A percentile compares a stretch with the other conserved stretches of the same genome.
These are phyloP conservation scores for Artemia franciscana DNA, from an alignment of 1,140 invertebrate genomes.

Conservation along the genomic window DNA sequence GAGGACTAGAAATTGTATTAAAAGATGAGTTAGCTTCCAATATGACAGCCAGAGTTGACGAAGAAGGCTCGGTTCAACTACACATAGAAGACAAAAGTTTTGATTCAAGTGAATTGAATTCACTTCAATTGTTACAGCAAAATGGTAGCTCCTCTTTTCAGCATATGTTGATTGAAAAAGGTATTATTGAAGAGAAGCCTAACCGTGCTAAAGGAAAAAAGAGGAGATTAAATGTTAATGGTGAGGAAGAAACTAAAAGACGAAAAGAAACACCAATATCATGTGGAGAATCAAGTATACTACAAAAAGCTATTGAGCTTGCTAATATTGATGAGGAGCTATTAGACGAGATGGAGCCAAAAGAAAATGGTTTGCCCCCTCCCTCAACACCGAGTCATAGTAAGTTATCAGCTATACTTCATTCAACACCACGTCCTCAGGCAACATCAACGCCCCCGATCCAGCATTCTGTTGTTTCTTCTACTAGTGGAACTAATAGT, in stretches of 20 bases:
- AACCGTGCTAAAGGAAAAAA: background rate
- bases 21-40: conserved; percentile 16
- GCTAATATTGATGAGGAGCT: conserved; percentile 4
- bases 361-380: background rate
- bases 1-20: conserved; percentile 33
- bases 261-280: background rate
- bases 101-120: background rate
- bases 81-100: conserved; percentile 8
- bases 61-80: conserved; percentile 8
- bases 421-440: background rate
- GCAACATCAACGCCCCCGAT: background rate
- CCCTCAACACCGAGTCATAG: background rate
- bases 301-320: conserved; percentile 7
- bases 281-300: background rate
- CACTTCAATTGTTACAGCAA: background rate
- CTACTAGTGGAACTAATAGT: background rate
- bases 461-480: background rate
- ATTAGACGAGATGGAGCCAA: background rate
- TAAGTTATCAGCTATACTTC: background rate
- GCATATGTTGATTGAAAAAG: background rate
- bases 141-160: background rate
- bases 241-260: background rate
- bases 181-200: background rate
- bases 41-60: conserved; percentile 7
- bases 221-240: background rate